Conservation (phyloP, 2,888 invertebrate species). For the Himalopsyche kuldschensis region DNA sequence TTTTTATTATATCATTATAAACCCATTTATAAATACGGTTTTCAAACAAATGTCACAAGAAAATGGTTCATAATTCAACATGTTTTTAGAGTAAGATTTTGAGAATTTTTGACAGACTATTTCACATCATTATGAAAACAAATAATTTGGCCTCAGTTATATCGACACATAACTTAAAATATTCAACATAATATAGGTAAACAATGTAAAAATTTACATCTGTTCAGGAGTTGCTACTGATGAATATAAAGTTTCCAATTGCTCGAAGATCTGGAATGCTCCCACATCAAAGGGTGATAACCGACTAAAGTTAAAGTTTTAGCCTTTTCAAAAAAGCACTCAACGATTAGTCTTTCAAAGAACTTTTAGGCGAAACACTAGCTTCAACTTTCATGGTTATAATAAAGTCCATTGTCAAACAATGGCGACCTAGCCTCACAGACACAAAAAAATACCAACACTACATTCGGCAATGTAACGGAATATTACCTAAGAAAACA, state of each 20-base stretch:
- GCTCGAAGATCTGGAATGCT: slow-evolving; percentile 21
- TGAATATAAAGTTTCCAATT: slow-evolving; percentile 20
- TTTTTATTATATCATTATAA: no score
- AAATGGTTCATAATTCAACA: neutral
- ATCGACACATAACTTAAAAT: neutral
- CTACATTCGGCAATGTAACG: slow-evolving; percentile 4
- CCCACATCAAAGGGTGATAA: slow-evolving; percentile 20
- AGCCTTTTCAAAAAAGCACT: neutral
- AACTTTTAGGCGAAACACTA: slow-evolving; percentile 8
- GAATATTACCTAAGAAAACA: neutral
- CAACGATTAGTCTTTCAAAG: slow-evolving; percentile 3
- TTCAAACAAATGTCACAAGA: neutral
- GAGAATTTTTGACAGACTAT: neutral
- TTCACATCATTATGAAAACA: neutral
- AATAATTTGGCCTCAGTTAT: neutral
- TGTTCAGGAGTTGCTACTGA: slow-evolving; percentile 30
- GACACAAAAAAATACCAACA: slow-evolving; percentile 27
- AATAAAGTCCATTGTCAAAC: slow-evolving; percentile 51
- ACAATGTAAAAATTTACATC: slow-evolving; percentile 26
- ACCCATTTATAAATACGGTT: neutral
- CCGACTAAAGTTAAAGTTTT: neutral
- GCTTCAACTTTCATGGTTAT: slow-evolving; percentile 28
- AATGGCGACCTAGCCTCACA: slow-evolving; percentile 56
- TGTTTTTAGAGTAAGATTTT: neutral
- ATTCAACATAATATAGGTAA: neutral